phyloP scores from a whole-genome alignment of 2,797 vertebrate genomes.

The Yasuhikotakia modesta region DNA sequence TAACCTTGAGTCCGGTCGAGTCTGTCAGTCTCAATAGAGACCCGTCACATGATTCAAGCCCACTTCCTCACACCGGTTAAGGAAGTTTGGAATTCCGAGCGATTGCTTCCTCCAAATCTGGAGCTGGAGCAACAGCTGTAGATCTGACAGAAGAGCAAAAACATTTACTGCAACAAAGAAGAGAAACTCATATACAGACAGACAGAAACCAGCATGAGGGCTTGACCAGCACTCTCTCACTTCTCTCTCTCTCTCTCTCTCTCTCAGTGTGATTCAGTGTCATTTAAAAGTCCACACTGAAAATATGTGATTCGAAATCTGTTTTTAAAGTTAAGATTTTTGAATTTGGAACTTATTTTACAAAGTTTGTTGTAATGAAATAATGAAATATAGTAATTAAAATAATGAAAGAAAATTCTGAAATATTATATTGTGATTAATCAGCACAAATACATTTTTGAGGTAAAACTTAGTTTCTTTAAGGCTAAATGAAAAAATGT shows the following conservation, averaged over 20 bases:
- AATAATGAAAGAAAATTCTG: too few species aligned
- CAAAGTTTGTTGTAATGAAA: too few species aligned
- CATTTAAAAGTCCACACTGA: neutral
- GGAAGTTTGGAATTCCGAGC: constrained; percentile 41
- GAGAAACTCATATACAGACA: constrained; percentile 44
- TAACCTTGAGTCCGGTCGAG: constrained; percentile 34
- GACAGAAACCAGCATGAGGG: constrained; percentile 41
- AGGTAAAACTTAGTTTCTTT: too few species aligned
- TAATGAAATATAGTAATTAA: neutral
- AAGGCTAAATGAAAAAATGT: too few species aligned
- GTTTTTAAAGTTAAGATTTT: neutral
- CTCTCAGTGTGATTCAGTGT: neutral
- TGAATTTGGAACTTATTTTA: neutral
- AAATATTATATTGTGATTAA: too few species aligned
- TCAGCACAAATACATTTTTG: too few species aligned
- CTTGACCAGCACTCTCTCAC: constrained; percentile 22
- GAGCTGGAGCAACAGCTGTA: constrained; percentile 32
- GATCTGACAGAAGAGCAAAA: constrained; percentile 31
- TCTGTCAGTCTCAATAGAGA: constrained; percentile 36
- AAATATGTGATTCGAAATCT: neutral
- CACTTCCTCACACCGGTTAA: neutral
- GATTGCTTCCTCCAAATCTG: constrained; percentile 9
- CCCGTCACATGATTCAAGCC: constrained; percentile 6
- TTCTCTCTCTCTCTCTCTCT: constrained; percentile 3
- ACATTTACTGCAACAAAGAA: constrained; percentile 47